These are phyloP conservation scores for Lamellibrachia satsuma DNA, from an alignment of 2,888 invertebrate species.

Conservation along the genomic window DNA sequence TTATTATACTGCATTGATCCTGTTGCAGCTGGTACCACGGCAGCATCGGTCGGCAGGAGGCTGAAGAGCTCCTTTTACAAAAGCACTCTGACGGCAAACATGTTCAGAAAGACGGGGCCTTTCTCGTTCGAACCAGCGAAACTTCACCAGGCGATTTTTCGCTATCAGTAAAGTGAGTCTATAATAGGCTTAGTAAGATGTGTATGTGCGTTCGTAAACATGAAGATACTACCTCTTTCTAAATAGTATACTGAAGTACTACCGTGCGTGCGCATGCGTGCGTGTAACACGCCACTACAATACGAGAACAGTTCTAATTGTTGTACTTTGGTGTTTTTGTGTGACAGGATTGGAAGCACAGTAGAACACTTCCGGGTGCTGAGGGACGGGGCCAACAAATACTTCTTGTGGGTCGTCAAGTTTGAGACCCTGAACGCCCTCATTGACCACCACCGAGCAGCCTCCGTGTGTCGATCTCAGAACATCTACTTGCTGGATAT, in stretches of 20 bases:
- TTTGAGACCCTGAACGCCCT: slow-evolving; percentile 98
- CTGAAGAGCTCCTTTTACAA: slow-evolving; percentile 87
- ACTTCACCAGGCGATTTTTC: slow-evolving; percentile 99
- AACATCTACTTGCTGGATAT: slow-evolving; percentile 96
- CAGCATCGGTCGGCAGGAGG: slow-evolving; percentile 95
- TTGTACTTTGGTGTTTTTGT: not conserved
- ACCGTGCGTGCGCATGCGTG: not conserved
- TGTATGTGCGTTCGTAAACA: no score
- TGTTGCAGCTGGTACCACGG: slow-evolving; percentile 93
- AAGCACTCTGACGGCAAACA: slow-evolving; percentile 76
- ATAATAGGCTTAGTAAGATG: not conserved
- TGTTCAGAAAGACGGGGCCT: slow-evolving; percentile 84
- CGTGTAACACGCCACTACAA: no score
- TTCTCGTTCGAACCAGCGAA: slow-evolving; percentile 98
- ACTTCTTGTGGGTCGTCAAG: slow-evolving; percentile 99
- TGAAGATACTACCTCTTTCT: no score
- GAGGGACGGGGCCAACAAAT: slow-evolving; percentile 96
- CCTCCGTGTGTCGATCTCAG: slow-evolving; percentile 95
- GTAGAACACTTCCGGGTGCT: slow-evolving; percentile 75
- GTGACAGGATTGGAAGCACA: slow-evolving; percentile 54
- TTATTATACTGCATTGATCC: not conserved
- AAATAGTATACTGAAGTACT: no score
- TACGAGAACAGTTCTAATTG: not conserved
- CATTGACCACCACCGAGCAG: slow-evolving; percentile 89
- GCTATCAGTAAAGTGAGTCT: slow-evolving; percentile 93